phyloP scores from a whole-genome alignment of 2,888 invertebrate genomes.

The Nymphalis c-album region DNA sequence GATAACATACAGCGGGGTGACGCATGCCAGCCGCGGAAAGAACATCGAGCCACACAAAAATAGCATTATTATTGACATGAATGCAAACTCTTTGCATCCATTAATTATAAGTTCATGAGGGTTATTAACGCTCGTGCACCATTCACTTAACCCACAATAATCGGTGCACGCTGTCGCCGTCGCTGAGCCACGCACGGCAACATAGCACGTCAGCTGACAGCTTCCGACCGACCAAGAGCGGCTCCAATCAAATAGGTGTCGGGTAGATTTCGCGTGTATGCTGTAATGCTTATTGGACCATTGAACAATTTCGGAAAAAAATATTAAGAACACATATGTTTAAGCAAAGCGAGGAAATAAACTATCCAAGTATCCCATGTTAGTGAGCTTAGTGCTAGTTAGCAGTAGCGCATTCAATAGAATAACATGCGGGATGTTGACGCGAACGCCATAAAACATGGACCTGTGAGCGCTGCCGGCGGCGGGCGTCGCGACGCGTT shows the following conservation, averaged over 20 bases:
- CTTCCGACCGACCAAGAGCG: neutral
- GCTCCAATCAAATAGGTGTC: neutral
- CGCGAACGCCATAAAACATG: neutral
- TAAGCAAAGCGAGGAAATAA: too few relatives aligned
- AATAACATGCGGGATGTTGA: conserved; percentile 3
- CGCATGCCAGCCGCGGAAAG: conserved; percentile 1
- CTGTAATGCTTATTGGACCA: neutral
- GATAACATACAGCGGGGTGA: neutral
- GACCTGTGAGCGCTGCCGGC: neutral
- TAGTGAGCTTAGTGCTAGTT: too few relatives aligned
- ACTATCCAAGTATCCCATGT: too few relatives aligned
- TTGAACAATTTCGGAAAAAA: neutral
- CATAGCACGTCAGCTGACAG: neutral
- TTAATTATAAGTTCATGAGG: conserved; percentile 2
- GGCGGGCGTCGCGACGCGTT: conserved; percentile 5
- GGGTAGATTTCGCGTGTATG: neutral
- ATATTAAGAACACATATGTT: neutral
- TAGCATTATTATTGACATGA: neutral
- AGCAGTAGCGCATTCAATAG: neutral
- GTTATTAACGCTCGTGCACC: neutral
- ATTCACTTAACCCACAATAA: neutral
- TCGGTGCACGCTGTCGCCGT: neutral
- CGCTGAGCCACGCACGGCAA: neutral
- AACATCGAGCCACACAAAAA: neutral
- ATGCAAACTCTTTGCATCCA: neutral